A percentile compares a stretch with the other conserved stretches of the same genome.
Conservation (phyloP, 2,888 invertebrate species). For the Pachycephus smyrnensis region DNA sequence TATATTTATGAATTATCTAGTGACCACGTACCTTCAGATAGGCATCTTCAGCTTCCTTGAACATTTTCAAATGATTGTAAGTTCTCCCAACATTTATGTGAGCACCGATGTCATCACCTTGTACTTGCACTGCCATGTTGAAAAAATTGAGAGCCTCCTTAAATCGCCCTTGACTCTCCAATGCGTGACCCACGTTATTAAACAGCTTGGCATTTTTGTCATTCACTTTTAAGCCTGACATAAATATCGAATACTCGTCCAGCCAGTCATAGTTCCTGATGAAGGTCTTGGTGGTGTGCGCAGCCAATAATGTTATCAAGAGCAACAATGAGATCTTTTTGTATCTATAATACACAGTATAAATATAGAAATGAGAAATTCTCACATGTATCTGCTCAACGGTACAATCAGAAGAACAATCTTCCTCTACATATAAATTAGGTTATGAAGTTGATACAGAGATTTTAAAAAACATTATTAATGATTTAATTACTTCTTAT, state of each 20-base stretch:
- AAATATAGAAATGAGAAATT: neutral
- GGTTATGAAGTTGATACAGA: neutral
- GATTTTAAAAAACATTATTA: neutral
- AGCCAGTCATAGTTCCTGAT: slow-evolving; percentile 93
- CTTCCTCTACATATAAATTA: neutral
- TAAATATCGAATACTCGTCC: slow-evolving; percentile 93
- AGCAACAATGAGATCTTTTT: slow-evolving; percentile 77
- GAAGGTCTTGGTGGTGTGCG: slow-evolving; percentile 89
- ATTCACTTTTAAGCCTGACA: slow-evolving; percentile 89
- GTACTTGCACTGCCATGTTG: slow-evolving; percentile 91
- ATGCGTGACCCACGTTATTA: slow-evolving; percentile 96
- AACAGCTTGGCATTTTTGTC: slow-evolving; percentile 94
- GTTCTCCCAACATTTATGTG: slow-evolving; percentile 98
- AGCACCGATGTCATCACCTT: slow-evolving; percentile 95
- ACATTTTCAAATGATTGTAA: slow-evolving; percentile 90
- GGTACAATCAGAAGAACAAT: neutral
- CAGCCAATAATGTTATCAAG: slow-evolving; percentile 76
- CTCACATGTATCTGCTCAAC: neutral
- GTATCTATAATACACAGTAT: slow-evolving; percentile 52
- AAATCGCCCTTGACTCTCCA: slow-evolving; percentile 80
- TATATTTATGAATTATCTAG: slow-evolving; percentile 7
- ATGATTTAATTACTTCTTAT: slow-evolving; percentile 68
- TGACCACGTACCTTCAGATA: slow-evolving; percentile 77
- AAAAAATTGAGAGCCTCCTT: slow-evolving; percentile 90
- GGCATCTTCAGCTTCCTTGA: slow-evolving; percentile 91